phyloP scores from a whole-genome alignment of 2,797 vertebrate species.

The Gallinago nigripennis region DNA sequence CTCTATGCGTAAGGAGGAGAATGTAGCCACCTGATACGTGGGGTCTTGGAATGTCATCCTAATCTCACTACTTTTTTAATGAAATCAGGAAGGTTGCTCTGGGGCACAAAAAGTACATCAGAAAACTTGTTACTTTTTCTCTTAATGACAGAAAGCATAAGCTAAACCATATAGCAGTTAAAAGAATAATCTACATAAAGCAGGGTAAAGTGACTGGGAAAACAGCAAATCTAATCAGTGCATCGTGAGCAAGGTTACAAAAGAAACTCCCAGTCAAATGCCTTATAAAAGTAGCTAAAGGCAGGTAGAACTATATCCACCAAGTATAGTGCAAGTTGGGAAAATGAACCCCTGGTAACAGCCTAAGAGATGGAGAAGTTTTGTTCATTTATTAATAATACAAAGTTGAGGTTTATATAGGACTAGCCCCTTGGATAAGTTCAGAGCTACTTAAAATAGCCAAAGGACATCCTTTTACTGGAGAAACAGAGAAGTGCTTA shows the following conservation, averaged over 20 bases:
- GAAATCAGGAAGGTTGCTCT: neutral
- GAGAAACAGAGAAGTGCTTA: constrained; percentile 16
- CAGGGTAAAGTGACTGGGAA: neutral
- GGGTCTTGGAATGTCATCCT: neutral
- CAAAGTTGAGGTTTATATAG: neutral
- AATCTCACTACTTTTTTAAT: neutral
- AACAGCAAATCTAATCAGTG: constrained; percentile 13
- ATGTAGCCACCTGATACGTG: neutral
- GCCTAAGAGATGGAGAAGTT: neutral
- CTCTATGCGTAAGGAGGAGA: neutral
- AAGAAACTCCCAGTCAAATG: neutral
- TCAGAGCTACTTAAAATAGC: neutral
- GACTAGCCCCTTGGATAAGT: neutral
- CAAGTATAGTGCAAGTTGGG: constrained; percentile 19
- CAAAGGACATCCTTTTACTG: neutral
- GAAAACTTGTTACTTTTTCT: neutral
- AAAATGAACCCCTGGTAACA: constrained; percentile 6
- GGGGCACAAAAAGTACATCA: neutral
- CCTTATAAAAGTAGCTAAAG: neutral
- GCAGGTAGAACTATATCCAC: constrained; percentile 4
- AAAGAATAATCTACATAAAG: neutral
- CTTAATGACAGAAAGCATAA: neutral
- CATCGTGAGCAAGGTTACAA: neutral
- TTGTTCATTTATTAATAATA: neutral
- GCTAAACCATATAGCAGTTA: neutral